Base-by-base conservation (phyloP, 2,888 invertebrate genomes). In the Hydropsyche betteni region DNA sequence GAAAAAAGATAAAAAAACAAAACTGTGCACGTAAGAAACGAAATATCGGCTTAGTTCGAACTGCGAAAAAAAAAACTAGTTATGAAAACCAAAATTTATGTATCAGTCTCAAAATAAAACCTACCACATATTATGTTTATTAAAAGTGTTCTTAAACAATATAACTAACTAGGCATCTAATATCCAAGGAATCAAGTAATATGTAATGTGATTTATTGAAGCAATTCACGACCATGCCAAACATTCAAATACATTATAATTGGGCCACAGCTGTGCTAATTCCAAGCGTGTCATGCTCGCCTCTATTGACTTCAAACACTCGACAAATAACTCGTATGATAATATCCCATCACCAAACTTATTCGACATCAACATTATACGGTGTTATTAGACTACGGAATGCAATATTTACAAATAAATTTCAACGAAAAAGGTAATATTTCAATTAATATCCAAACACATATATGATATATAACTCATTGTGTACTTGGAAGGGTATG, bases 141-240 rank as follows among this genome's bases (percentile, higher is more conserved):
- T 53, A 68, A 68, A 64, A 64, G 64, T 64, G 64, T 64, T 64
- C 36, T 64, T 64, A 64, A 64, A 55, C 55, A 55, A 64, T 64
- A 64, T 64, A 64, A 64, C 79, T 78, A 79, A 77, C 78, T 79
- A 79, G 76, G 79, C 78, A 79, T 79, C 79, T 79, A 79, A 79
- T 79, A 79, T 79, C 76, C 79, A 79, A 79, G 75, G 74, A 78
- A 77, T 75, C 78, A 78, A 79, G 75, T 74, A 76, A 53, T 68
- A 68, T 58, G 16, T 53, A 75, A 77, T 78, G 78, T 79, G 79
- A 79, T 78, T 75, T 78, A 68, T 78, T 77, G 76, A 79, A 78
- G 78, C 78, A 78, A 77, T 76, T 79, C 79, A 79, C 79, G 77
- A 79, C 79, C 79, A 79, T 79, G 79, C 79, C 78, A 77, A 79